A percentile compares a stretch with the other conserved stretches of the same genome.
Evolutionary conservation across 1,140 invertebrate genomes (phyloP).

Genomic region (Dendrolimus punctatus): DNA sequence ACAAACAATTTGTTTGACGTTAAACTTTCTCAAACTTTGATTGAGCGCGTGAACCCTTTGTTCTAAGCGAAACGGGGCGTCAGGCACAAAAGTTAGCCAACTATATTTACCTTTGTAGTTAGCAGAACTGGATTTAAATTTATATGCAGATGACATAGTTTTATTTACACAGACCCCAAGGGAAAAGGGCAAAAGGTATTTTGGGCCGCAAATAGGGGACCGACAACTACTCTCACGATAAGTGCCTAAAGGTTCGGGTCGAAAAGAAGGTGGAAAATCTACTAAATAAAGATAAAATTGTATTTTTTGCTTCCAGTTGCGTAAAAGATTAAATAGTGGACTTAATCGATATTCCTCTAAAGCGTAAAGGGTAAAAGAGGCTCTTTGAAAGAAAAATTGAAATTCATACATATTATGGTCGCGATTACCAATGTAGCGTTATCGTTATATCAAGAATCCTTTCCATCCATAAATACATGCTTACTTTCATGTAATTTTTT

Average conservation of each 20-base stretch:
- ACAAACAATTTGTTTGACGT: slow-evolving; percentile 13
- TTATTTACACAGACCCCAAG: slow-evolving; percentile 11
- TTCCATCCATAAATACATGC: too few species aligned
- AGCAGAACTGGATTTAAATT: slow-evolving; percentile 13
- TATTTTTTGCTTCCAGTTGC: too few species aligned
- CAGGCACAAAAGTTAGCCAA: slow-evolving; percentile 1
- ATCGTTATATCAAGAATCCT: too few species aligned
- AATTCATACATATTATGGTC: too few species aligned
- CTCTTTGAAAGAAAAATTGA: too few species aligned
- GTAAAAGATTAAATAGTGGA: too few species aligned
- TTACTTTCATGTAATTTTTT: too few species aligned
- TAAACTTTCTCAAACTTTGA: slow-evolving; percentile 19
- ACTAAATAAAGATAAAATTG: slow-evolving; percentile 5
- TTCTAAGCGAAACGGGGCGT: background rate
- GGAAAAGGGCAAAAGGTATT: slow-evolving; percentile 11
- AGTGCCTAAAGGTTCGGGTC: slow-evolving; percentile 6
- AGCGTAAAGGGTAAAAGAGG: too few species aligned
- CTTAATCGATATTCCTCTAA: too few species aligned
- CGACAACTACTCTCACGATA: slow-evolving; percentile 9
- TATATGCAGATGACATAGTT: slow-evolving; percentile 18
- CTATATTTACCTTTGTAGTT: background rate
- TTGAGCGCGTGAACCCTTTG: slow-evolving; percentile 9
- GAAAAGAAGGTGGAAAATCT: slow-evolving; percentile 9
- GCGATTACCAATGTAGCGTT: too few species aligned
- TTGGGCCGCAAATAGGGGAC: slow-evolving; percentile 7